Percentiles rank a stretch among this genome's conserved stretches.
These are phyloP conservation scores for Lophius piscatorius DNA, from an alignment of 2,113 vertebrate species.

Conservation along the genomic window DNA sequence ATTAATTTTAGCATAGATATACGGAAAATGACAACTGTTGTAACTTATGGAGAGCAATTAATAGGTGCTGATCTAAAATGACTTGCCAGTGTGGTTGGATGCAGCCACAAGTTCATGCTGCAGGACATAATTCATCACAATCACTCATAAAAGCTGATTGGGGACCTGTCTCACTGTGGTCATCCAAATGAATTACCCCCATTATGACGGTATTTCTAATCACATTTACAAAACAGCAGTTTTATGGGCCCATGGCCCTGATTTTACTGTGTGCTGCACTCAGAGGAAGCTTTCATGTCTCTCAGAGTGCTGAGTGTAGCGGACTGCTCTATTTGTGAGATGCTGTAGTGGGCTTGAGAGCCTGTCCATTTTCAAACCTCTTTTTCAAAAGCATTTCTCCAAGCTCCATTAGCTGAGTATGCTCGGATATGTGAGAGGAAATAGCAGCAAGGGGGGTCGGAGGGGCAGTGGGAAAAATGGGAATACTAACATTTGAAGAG, in stretches of 20 bases:
- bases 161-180: slow-evolving; percentile 48
- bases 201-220: slow-evolving; percentile 67
- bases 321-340: slow-evolving; percentile 66
- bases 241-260: slow-evolving; percentile 45
- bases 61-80: slow-evolving; percentile 30
- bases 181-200: slow-evolving; percentile 65
- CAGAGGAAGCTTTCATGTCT: slow-evolving; percentile 51
- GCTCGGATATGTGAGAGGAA: slow-evolving; percentile 53
- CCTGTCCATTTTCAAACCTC: slow-evolving; percentile 66
- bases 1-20: slow-evolving; percentile 11
- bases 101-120: slow-evolving; percentile 17
- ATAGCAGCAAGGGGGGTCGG: slow-evolving; percentile 12
- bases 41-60: slow-evolving; percentile 22
- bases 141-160: slow-evolving; percentile 60
- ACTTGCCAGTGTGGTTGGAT: slow-evolving; percentile 20
- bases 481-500: slow-evolving; percentile 59
- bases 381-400: slow-evolving; percentile 69
- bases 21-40: slow-evolving; percentile 9
- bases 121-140: slow-evolving; percentile 63
- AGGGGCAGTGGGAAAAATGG: slow-evolving; percentile 1
- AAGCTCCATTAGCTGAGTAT: slow-evolving; percentile 70
- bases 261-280: slow-evolving; percentile 41
- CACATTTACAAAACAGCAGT: slow-evolving; percentile 58
- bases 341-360: slow-evolving; percentile 60
- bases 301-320: slow-evolving; percentile 38